Evolutionary conservation across 1,140 invertebrate species (phyloP).

Genomic region (Anoplophora glabripennis): DNA sequence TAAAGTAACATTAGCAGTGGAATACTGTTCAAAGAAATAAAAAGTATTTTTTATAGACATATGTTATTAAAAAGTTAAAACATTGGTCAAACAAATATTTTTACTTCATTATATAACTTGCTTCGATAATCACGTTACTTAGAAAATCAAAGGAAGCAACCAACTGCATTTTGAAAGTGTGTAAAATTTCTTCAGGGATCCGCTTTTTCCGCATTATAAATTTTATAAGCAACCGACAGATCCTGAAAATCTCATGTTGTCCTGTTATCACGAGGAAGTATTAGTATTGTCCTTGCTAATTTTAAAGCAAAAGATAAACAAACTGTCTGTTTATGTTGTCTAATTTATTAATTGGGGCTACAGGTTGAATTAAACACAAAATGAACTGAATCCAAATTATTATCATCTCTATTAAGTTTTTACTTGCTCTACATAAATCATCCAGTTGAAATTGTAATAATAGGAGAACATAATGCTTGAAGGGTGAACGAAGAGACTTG

Average conservation of each 20-base stretch:
- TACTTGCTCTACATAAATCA: constrained; percentile 42
- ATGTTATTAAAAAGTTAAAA: too few relatives aligned
- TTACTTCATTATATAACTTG: too few relatives aligned
- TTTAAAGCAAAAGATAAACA: constrained; percentile 3
- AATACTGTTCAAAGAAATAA: too few relatives aligned
- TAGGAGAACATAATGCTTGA: constrained; percentile 27
- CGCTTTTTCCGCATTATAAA: not conserved
- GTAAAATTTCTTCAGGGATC: constrained; percentile 12
- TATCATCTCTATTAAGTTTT: not conserved
- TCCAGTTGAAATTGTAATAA: constrained; percentile 33
- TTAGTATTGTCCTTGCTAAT: constrained; percentile 30
- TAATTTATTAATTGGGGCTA: not conserved
- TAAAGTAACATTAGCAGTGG: too few relatives aligned
- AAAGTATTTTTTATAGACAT: too few relatives aligned
- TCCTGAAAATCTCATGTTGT: constrained; percentile 3
- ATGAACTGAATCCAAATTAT: not conserved
- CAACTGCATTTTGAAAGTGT: too few relatives aligned
- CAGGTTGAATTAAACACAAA: not conserved
- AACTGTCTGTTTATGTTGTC: not conserved
- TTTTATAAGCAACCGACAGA: not conserved
- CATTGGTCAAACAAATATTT: too few relatives aligned
- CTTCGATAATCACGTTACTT: too few relatives aligned
- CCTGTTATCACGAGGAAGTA: constrained; percentile 28
- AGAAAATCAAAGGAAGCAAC: too few relatives aligned
- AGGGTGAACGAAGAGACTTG: not conserved